Evolutionary conservation across 2,797 vertebrate species (phyloP).

Genomic region (Florisuga fusca): DNA sequence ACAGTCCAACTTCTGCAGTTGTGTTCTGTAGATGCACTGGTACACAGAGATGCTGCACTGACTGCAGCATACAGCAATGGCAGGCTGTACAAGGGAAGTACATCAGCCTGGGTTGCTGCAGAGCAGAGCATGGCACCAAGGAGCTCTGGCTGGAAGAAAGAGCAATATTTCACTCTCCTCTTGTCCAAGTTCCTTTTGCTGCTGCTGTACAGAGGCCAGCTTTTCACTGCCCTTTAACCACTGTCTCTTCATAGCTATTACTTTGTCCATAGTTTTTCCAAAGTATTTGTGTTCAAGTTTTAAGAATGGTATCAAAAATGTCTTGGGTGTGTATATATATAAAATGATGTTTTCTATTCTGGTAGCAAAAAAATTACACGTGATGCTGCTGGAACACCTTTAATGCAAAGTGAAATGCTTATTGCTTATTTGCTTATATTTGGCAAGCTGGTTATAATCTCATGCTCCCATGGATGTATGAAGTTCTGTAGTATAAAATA

Average conservation of each 20-base stretch:
- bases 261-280: neutral
- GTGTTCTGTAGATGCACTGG: neutral
- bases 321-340: neutral
- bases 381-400: neutral
- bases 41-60: fast-evolving
- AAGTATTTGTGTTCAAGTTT: neutral
- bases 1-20: neutral
- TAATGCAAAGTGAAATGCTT: neutral
- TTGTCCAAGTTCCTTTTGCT: neutral
- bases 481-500: neutral
- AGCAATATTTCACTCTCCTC: neutral
- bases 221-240: neutral
- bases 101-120: neutral
- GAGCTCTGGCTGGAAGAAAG: neutral
- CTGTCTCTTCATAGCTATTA: neutral
- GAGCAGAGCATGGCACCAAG: fast-evolving
- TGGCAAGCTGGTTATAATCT: neutral
- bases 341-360: neutral
- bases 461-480: neutral
- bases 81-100: neutral
- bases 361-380: fast-evolving
- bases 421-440: neutral
- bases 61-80: neutral
- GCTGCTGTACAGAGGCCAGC: neutral
- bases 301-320: neutral